Percentiles rank a stretch among this genome's conserved stretches.
Conservation (phyloP, 2,888 invertebrate species). For the Drosophila sordidapex region DNA sequence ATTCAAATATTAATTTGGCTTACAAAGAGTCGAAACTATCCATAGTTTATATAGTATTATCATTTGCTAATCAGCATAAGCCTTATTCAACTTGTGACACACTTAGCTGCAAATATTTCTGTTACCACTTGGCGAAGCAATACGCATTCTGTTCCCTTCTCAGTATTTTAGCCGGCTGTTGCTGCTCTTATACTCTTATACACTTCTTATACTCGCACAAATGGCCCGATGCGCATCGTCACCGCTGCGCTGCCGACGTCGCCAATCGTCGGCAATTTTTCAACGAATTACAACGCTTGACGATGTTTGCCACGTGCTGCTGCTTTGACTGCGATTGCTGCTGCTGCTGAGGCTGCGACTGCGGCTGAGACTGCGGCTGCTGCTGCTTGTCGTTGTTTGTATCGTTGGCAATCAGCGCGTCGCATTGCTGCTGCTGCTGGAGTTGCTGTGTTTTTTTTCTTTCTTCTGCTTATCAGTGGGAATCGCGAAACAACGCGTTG, state of each 20-base stretch:
- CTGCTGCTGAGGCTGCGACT: slow-evolving; percentile 20
- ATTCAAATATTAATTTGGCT: background rate
- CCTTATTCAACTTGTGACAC: background rate
- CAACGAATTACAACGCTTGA: slow-evolving; percentile 79
- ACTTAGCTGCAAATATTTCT: background rate
- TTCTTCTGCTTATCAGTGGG: slow-evolving; percentile 57
- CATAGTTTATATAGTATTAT: background rate
- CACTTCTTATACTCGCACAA: slow-evolving; percentile 26
- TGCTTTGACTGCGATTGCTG: slow-evolving; percentile 26
- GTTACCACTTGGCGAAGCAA: slow-evolving; percentile 1
- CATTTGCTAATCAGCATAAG: background rate
- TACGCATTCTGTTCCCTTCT: slow-evolving; percentile 25
- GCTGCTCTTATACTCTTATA: background rate
- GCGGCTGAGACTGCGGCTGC: slow-evolving; percentile 15
- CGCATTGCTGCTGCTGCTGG: slow-evolving; percentile 20
- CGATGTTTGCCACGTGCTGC: slow-evolving; percentile 45
- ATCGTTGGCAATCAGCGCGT: slow-evolving; percentile 30
- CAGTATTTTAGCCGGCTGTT: slow-evolving; percentile 40
- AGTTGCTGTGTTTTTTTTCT: slow-evolving; percentile 17
- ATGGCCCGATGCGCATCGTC: slow-evolving; percentile 28
- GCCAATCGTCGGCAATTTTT: slow-evolving; percentile 56
- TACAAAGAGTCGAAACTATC: background rate
- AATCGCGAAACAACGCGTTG: slow-evolving; percentile 43
- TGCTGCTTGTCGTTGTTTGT: slow-evolving; percentile 24
- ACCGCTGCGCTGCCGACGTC: slow-evolving; percentile 69